Evolutionary conservation across 2,113 vertebrate genomes (phyloP).

Genomic region (Archocentrus centrarchus): DNA sequence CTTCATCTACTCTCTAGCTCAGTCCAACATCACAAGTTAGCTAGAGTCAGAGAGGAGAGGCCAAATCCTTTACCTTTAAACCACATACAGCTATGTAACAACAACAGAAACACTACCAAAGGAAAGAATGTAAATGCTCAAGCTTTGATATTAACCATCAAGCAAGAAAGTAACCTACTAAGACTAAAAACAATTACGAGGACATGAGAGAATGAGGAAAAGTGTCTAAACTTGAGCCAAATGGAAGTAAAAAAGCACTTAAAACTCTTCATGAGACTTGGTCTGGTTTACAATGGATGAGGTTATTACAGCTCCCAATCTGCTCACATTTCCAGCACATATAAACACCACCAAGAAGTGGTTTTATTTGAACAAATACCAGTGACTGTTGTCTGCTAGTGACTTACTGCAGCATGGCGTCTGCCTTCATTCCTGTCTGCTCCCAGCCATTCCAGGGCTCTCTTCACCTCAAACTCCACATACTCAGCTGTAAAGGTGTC

Average conservation of each 20-base stretch:
- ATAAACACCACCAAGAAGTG: slow-evolving; percentile 17
- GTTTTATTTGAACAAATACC: slow-evolving; percentile 50
- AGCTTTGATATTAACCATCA: background rate
- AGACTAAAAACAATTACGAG: background rate
- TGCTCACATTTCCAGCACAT: slow-evolving; percentile 23
- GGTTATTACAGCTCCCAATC: background rate
- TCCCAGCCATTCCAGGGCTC: slow-evolving; percentile 97
- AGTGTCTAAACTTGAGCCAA: too few relatives aligned
- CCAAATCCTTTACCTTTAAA: background rate
- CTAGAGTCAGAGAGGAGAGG: background rate
- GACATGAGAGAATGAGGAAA: background rate
- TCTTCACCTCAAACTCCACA: slow-evolving; percentile 98
- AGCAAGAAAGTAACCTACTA: background rate
- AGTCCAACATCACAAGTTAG: background rate
- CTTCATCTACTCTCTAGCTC: background rate
- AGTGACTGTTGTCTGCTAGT: background rate
- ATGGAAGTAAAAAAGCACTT: too few relatives aligned
- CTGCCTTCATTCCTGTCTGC: slow-evolving; percentile 96
- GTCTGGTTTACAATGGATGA: background rate
- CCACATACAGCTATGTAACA: background rate
- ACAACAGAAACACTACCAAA: too few relatives aligned
- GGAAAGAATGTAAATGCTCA: too few relatives aligned
- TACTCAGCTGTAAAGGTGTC: slow-evolving; percentile 98
- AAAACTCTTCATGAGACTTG: too few relatives aligned
- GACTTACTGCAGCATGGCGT: slow-evolving; percentile 93